phyloP scores from a whole-genome alignment of 30 jellyfish, hydroid and myxozoan genomes.

The Turritopsis rubra region DNA sequence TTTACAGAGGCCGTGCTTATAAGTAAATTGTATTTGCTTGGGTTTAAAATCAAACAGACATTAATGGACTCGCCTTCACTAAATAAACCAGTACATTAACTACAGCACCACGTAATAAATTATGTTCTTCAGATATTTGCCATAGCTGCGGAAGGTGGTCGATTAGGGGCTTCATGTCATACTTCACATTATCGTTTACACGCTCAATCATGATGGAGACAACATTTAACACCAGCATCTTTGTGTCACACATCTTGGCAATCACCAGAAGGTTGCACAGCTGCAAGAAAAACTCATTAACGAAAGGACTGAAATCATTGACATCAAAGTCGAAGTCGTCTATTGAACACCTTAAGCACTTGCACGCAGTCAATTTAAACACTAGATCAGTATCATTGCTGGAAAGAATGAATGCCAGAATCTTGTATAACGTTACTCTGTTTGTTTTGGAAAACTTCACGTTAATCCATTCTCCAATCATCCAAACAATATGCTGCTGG shows the following conservation, averaged over 20 bases:
- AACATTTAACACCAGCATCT: conserved; percentile 50
- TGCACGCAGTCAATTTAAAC: conserved; percentile 29
- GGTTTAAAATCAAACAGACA: too few relatives aligned
- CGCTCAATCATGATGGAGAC: conserved; percentile 57
- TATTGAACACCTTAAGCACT: conserved; percentile 21
- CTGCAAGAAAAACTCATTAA: conserved; percentile 27
- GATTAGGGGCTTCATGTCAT: conserved; percentile 28
- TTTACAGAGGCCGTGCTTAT: too few relatives aligned
- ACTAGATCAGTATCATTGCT: conserved; percentile 52
- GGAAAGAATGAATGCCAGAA: conserved; percentile 32
- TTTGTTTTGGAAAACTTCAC: conserved; percentile 70
- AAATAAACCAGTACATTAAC: conserved; percentile 42
- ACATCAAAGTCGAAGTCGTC: conserved; percentile 37
- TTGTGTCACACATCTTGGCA: conserved; percentile 53
- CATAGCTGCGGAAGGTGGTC: conserved; percentile 68
- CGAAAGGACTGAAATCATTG: conserved; percentile 19
- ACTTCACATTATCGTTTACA: conserved; percentile 38
- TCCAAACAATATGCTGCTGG: conserved; percentile 35
- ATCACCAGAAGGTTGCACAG: conserved; percentile 45
- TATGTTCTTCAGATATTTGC: conserved; percentile 70
- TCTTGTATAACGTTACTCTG: conserved; percentile 38
- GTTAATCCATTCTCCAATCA: conserved; percentile 83
- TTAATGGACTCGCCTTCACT: conserved; percentile 38
- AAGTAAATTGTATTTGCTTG: too few relatives aligned
- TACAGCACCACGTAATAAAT: conserved; percentile 69